phyloP scores from a whole-genome alignment of 2,888 invertebrate genomes.

The Hirtodrosophila duncani region DNA sequence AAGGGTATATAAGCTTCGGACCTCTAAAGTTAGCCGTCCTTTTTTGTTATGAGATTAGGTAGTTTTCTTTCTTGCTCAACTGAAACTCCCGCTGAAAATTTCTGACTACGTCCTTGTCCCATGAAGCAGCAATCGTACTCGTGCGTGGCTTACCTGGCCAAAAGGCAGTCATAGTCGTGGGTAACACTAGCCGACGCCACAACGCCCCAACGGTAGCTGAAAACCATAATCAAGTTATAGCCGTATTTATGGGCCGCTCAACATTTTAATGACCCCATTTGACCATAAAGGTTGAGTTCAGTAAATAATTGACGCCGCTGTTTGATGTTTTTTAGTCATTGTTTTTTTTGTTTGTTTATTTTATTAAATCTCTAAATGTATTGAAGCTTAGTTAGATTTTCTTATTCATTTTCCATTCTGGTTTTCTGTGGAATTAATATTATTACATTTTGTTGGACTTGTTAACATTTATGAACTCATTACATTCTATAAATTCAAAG shows the following conservation, averaged over 20 bases:
- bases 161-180: too few relatives aligned
- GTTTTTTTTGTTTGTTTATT: too few relatives aligned
- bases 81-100: too few relatives aligned
- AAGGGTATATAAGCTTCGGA: too few relatives aligned
- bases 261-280: slow-evolving; percentile 32
- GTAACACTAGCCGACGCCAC: too few relatives aligned
- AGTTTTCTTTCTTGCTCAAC: too few relatives aligned
- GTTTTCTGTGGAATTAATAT: slow-evolving; percentile 20
- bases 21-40: too few relatives aligned
- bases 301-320: neutral
- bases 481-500: slow-evolving; percentile 69
- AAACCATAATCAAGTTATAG: slow-evolving; percentile 65
- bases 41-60: too few relatives aligned
- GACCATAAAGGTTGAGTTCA: slow-evolving; percentile 4
- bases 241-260: slow-evolving; percentile 54
- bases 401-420: slow-evolving; percentile 20
- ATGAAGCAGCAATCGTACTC: too few relatives aligned
- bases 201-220: slow-evolving; percentile 62
- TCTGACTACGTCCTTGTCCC: too few relatives aligned
- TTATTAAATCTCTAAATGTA: slow-evolving; percentile 45
- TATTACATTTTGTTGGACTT: slow-evolving; percentile 22
- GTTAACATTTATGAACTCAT: slow-evolving; percentile 61
- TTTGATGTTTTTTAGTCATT: slow-evolving; percentile 37
- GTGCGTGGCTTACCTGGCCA: too few relatives aligned
- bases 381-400: slow-evolving; percentile 5